Evolutionary conservation across 2,113 vertebrate genomes (phyloP).

Genomic region (Octodon degus): DNA sequence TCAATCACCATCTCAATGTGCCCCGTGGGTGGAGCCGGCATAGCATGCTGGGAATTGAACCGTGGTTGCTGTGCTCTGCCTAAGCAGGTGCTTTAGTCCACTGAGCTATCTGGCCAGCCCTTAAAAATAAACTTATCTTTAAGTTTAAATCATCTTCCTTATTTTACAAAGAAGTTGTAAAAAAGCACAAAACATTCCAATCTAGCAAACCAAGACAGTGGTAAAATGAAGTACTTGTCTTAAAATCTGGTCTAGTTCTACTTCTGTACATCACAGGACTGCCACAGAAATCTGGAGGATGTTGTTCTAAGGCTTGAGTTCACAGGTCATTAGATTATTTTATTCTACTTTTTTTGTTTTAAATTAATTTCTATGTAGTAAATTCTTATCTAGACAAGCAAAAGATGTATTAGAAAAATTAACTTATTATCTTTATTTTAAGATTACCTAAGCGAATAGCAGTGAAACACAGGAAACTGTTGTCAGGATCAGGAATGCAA

Average conservation of each 20-base stretch:
- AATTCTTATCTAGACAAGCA: neutral
- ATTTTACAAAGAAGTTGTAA: neutral
- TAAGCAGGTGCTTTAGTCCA: no score
- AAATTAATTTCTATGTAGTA: neutral
- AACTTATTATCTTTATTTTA: neutral
- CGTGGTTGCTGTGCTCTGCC: no score
- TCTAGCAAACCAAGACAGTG: neutral
- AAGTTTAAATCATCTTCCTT: neutral
- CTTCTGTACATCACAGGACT: neutral
- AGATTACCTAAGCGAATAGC: neutral
- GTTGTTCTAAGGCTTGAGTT: neutral
- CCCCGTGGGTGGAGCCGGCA: no score
- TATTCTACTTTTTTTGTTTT: neutral
- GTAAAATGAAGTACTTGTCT: neutral
- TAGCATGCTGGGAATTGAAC: no score
- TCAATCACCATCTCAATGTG: no score
- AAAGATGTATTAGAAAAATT: constrained; percentile 6
- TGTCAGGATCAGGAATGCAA: neutral
- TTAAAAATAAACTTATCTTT: neutral
- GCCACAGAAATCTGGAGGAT: neutral
- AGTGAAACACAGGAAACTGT: neutral
- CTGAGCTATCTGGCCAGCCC: no score
- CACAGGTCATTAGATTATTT: neutral
- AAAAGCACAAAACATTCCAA: neutral
- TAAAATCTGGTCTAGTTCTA: neutral